A percentile compares a stretch with the other conserved stretches of the same genome.
Conservation (phyloP, 1,140 invertebrate genomes). For the Aphelinus atriplicis region DNA sequence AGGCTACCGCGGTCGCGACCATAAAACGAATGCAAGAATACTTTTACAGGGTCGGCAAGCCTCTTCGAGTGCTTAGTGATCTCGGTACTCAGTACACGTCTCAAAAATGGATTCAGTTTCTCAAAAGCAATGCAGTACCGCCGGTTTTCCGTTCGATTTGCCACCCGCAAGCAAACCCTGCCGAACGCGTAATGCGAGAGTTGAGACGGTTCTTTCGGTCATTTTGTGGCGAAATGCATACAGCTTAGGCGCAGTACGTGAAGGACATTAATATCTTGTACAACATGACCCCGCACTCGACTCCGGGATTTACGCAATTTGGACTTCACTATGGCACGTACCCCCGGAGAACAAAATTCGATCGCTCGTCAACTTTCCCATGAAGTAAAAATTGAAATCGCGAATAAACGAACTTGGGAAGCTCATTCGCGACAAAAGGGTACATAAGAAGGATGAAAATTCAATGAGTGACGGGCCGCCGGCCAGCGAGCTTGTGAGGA, state of each 20-base stretch:
- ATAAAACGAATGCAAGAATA: constrained; percentile 5
- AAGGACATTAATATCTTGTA: background rate
- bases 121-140: background rate
- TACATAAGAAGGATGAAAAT: background rate
- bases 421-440: background rate
- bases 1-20: background rate
- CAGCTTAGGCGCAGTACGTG: background rate
- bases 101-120: background rate
- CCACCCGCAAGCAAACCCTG: constrained; percentile 1
- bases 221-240: constrained; percentile 3
- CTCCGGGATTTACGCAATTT: background rate
- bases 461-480: too few species aligned
- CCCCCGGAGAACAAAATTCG: background rate
- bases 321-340: background rate
- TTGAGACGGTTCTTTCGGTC: background rate
- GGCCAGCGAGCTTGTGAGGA: too few species aligned
- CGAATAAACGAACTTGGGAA: background rate
- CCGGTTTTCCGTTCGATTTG: background rate
- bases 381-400: background rate
- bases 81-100: constrained; percentile 8
- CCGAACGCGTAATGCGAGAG: background rate
- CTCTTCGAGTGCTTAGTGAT: background rate
- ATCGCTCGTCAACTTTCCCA: background rate
- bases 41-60: constrained; percentile 3
- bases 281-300: background rate